Base-by-base conservation (phyloP, 2,113 vertebrate genomes). In the Rhipidura dahli region DNA sequence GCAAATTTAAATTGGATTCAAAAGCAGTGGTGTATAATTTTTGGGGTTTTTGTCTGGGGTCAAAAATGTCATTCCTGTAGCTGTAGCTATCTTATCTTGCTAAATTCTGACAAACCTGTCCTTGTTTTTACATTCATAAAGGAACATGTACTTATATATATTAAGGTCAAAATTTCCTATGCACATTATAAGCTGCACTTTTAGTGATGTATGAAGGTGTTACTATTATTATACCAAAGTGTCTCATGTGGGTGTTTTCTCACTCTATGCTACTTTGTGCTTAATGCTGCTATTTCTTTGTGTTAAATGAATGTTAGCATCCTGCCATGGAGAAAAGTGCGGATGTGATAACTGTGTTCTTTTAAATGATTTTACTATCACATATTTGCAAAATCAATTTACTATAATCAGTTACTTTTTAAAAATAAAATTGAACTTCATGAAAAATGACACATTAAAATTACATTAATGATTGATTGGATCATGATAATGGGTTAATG, bases 391-490 rank as follows among this genome's bases (percentile, higher is more conserved):
- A 94, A 97, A 95, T 96, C 77, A 96, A 63, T 97, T 96, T 89
- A 64, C 82, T 89, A 19, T 93, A 95, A 93, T 95, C 94, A 96
- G 69, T 96, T 92, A 84, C 72, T 59, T 89, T 60, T 85, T 71
- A 59, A 94, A 93, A 95, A 85, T 61, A 70, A 95, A 97, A 85
- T 90, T 96, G 83, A 96, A 96, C 96, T 95, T 94, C 72, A 71
- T 82, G 66, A 93, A 85, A 94, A 76, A 75, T 79, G 87, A 75
- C 57, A 87, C 59, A 66, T 82, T 94, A 91, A 87, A 96, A 97
- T 97, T 80, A 76, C 75, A 53, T 94, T 97, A 95, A 82, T 96
- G 96, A 97, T 95, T 96, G 95, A 96, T 96, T 94, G 90, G 78
- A 91, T 97, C 98, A 96, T 97, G 89, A 78, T 92, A 61, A 85